Conservation (phyloP, 2,888 invertebrate genomes). For the Meteorus colon region DNA sequence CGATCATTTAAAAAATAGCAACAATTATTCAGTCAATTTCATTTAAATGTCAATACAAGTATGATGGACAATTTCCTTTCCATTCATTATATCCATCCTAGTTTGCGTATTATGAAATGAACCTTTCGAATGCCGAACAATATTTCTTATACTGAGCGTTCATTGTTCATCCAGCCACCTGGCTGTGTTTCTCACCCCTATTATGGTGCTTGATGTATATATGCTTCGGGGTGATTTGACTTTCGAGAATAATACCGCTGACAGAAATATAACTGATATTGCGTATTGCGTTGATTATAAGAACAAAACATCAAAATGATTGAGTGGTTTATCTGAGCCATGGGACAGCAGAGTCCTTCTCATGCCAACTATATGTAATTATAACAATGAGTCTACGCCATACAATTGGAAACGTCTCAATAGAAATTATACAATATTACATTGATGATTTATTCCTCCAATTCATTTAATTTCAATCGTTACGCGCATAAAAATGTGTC, state of each 20-base stretch:
- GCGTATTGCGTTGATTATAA: background rate
- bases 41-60: background rate
- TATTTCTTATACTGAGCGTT: background rate
- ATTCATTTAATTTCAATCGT: constrained; percentile 9
- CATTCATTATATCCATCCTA: background rate
- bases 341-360: background rate
- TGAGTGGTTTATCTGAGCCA: background rate
- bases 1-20: too few relatives aligned
- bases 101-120: background rate
- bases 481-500: constrained; percentile 14
- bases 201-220: background rate
- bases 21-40: background rate
- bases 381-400: background rate
- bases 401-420: background rate
- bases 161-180: background rate
- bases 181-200: background rate
- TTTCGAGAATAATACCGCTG: background rate
- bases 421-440: background rate
- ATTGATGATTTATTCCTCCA: background rate
- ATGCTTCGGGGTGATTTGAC: background rate
- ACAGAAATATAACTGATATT: background rate
- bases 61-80: constrained; percentile 2
- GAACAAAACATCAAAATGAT: background rate
- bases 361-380: constrained; percentile 1
- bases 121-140: background rate